These are phyloP conservation scores for Lymantria monacha DNA, from an alignment of 2,888 invertebrate species.

Conservation along the genomic window DNA sequence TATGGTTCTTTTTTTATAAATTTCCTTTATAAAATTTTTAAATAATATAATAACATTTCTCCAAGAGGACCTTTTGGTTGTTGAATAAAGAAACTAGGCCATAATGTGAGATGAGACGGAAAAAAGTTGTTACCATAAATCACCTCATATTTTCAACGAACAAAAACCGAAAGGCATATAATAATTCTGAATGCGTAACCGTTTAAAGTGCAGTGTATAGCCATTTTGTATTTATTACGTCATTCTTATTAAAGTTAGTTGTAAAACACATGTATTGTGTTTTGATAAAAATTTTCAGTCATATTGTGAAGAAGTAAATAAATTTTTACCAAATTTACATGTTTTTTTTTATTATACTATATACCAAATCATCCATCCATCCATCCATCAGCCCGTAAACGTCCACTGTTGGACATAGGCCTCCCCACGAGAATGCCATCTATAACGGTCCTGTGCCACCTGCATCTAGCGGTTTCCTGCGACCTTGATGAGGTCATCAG, in stretches of 20 bases:
- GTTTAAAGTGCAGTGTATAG: constrained; percentile 37
- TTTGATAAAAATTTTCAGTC: constrained; percentile 79
- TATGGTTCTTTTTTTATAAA: too few species aligned
- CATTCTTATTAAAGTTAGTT: constrained; percentile 74
- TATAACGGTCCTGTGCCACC: too few species aligned
- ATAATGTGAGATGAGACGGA: background rate
- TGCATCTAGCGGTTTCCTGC: too few species aligned
- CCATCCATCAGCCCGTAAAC: too few species aligned
- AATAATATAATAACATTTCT: too few species aligned
- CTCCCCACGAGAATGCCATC: too few species aligned
- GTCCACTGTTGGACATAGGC: too few species aligned
- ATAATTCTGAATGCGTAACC: constrained; percentile 33
- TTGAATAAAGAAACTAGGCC: background rate
- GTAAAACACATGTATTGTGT: constrained; percentile 76
- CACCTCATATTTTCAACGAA: background rate
- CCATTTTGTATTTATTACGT: constrained; percentile 64
- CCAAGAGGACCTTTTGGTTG: background rate
- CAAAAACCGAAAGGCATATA: constrained; percentile 20
- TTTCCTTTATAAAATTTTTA: too few species aligned
- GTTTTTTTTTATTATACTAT: constrained; percentile 19
- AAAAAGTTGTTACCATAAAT: background rate
- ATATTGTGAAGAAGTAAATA: constrained; percentile 76
- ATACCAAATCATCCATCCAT: too few species aligned
- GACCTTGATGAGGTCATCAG: too few species aligned
- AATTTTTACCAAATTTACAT: constrained; percentile 73